Evolutionary conservation across 2,797 vertebrate genomes (phyloP).

Genomic region (Pseudochirops cupreus): DNA sequence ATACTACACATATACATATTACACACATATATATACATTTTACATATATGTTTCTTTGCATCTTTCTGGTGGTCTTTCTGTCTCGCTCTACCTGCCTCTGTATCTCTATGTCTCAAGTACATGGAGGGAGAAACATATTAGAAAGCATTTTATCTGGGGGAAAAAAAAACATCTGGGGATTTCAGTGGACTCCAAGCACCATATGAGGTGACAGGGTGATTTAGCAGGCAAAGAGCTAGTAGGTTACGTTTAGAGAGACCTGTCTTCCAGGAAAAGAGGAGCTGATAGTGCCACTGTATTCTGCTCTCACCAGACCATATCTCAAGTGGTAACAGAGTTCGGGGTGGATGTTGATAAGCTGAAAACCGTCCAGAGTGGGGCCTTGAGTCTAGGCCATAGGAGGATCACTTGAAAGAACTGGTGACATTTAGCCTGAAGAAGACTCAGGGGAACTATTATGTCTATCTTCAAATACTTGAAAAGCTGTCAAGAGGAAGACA

Average conservation of each 20-base stretch:
- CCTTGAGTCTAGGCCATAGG: neutral
- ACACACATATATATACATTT: neutral
- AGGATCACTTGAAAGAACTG: neutral
- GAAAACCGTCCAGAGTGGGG: neutral
- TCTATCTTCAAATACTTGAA: neutral
- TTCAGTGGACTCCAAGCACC: neutral
- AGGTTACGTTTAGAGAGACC: neutral
- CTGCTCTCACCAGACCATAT: neutral
- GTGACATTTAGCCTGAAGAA: neutral
- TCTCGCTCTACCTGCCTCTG: neutral
- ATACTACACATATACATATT: too few species aligned
- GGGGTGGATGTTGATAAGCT: neutral
- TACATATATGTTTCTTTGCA: neutral
- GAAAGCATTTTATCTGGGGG: neutral
- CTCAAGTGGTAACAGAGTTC: neutral
- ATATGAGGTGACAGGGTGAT: neutral
- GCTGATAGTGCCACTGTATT: neutral
- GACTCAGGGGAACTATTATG: neutral
- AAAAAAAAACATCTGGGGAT: neutral
- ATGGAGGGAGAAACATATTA: neutral
- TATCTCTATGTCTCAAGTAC: neutral
- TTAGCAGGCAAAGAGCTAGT: neutral
- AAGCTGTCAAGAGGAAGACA: neutral
- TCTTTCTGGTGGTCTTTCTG: neutral
- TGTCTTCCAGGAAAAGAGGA: neutral